Evolutionary conservation across 2,888 invertebrate species (phyloP).

Genomic region (Lasioglossum villosulum): DNA sequence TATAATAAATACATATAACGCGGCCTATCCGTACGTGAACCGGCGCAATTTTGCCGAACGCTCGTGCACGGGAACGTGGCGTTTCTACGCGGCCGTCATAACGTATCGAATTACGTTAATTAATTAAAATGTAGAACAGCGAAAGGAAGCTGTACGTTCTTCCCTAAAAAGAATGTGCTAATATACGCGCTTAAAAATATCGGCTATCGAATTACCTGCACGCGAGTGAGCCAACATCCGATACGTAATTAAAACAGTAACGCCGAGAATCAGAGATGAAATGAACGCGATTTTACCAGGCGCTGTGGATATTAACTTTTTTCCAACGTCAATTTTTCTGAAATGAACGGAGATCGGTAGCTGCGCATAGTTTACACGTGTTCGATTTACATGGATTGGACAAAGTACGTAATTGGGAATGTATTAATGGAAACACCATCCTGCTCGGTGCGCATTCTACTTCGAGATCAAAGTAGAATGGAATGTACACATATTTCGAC

Average conservation of each 20-base stretch:
- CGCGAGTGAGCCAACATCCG: background rate
- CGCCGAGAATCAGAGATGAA: background rate
- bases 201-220: background rate
- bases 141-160: background rate
- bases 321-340: background rate
- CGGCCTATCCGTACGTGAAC: background rate
- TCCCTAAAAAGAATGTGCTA: background rate
- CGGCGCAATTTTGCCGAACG: background rate
- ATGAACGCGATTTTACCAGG: background rate
- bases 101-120: constrained; percentile 2
- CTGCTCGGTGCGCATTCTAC: background rate
- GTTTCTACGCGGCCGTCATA: background rate
- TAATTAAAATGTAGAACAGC: constrained; percentile 2
- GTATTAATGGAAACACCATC: too few relatives aligned
- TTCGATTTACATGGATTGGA: background rate
- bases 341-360: background rate
- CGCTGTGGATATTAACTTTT: background rate
- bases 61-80: too few relatives aligned
- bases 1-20: constrained; percentile 1
- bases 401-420: background rate
- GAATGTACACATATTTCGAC: background rate
- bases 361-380: background rate
- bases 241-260: background rate
- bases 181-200: constrained; percentile 7
- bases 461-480: background rate